phyloP scores from a whole-genome alignment of 2,888 invertebrate species.

The Aphodius granarius region DNA sequence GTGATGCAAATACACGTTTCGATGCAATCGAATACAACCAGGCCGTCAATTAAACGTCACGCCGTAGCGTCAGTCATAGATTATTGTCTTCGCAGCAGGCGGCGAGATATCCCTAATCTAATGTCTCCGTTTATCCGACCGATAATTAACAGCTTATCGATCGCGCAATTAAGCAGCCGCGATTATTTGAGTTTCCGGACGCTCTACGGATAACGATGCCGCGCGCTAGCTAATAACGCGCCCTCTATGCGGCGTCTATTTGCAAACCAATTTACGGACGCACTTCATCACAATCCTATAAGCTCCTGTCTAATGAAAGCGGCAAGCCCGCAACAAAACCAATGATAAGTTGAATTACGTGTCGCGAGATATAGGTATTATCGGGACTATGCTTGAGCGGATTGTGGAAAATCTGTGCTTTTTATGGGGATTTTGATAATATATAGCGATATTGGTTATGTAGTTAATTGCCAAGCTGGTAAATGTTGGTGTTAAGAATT shows the following conservation, averaged over 20 bases:
- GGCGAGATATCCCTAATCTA: neutral
- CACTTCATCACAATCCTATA: neutral
- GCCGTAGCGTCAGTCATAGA: neutral
- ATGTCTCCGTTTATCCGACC: neutral
- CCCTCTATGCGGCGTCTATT: neutral
- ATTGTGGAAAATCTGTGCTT: neutral
- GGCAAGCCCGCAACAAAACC: neutral
- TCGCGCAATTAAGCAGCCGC: neutral
- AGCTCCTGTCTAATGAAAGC: neutral
- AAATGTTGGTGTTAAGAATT: too few relatives aligned
- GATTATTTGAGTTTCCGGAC: neutral
- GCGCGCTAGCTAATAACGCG: neutral
- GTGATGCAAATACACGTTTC: neutral
- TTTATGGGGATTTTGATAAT: neutral
- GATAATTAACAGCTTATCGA: neutral
- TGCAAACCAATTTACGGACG: neutral
- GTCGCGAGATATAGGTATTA: too few relatives aligned
- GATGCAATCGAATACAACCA: neutral
- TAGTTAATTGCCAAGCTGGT: too few relatives aligned
- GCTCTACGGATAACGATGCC: neutral
- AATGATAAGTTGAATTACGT: neutral
- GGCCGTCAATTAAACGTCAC: neutral
- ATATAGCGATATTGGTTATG: too few relatives aligned
- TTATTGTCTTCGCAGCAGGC: neutral
- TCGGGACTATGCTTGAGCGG: neutral